Evolutionary conservation across 2,797 vertebrate genomes (phyloP), one percentile per base, ranked within the genome.

Genomic region (Pipistrellus pygmaeus): DNA sequence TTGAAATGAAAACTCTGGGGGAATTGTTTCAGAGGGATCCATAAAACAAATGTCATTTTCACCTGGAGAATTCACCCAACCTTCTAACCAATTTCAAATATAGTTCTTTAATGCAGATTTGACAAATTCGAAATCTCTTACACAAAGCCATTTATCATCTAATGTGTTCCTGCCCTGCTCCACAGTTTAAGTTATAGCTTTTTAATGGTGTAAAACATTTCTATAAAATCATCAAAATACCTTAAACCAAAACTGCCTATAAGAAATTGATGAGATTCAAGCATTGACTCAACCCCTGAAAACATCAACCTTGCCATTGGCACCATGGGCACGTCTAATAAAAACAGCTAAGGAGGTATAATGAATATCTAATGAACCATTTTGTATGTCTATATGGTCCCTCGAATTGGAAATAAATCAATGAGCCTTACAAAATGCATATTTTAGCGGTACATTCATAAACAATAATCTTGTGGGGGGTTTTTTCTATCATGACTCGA

Each of bases 141-240:
- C 93, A 90, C 86, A 96, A 95, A 96, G 80, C 88, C 88, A 95
- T 97, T 94, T 88, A 93, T 97, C 96, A 97, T 88, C 95, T 80
- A 88, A 95, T 88, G 78, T 93, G 68, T 17, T 35, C 90, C 72
- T 94, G 69, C 92, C 87, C 82, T 91, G 83, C 78, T 66, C 87
- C 92, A 73, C 82, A 69, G 71, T 90, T 94, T 93, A 96, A 97
- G 93, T 97, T 95, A 96, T 86, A 90, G 94, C 88, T 96, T 96
- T 96, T 96, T 95, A 97, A 97, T 96, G 88, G 91, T 85, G 92
- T 95, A 97, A 96, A 96, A 95, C 80, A 90, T 90, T 94, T 93
- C 94, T 95, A 92, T 94, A 95, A 96, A 97, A 96, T 86, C 95
- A 97, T 96, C 92, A 93, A 94, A 95, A 96, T 69, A 96, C 94